Evolutionary conservation across 2,888 invertebrate genomes (phyloP).

Genomic region (Lithophane semibrunnea): DNA sequence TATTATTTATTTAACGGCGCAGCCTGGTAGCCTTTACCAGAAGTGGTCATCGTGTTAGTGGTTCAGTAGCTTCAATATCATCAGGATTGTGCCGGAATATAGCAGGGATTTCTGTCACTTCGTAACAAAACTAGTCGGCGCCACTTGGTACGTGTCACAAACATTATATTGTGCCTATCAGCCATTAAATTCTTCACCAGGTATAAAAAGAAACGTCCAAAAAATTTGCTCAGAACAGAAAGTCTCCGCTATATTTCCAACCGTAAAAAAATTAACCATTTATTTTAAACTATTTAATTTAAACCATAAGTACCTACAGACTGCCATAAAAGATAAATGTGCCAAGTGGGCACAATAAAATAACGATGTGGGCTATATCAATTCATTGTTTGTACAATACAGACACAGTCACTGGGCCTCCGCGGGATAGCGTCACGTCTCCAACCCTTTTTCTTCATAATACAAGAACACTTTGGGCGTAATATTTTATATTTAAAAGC

Average conservation of each 20-base stretch:
- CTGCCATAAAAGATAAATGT: conserved; percentile 54
- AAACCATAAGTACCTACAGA: conserved; percentile 17
- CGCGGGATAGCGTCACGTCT: conserved; percentile 81
- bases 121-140: not conserved
- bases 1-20: too few relatives aligned
- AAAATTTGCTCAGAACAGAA: not conserved
- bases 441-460: conserved; percentile 88
- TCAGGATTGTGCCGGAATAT: not conserved
- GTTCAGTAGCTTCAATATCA: not conserved
- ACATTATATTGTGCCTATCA: not conserved
- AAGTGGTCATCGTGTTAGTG: too few relatives aligned
- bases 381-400: conserved; percentile 85
- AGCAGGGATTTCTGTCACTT: not conserved
- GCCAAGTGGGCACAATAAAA: conserved; percentile 63
- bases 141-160: not conserved
- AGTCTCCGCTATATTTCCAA: not conserved
- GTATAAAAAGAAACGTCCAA: not conserved
- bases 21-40: too few relatives aligned
- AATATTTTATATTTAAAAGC: conserved; percentile 89
- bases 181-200: not conserved
- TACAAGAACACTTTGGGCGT: conserved; percentile 78
- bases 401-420: conserved; percentile 74
- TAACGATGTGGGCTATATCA: conserved; percentile 74
- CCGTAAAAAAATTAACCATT: conserved; percentile 1
- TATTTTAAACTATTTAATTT: not conserved